A percentile compares a stretch with the other conserved stretches of the same genome.
phyloP scores from a whole-genome alignment of 2,888 invertebrate genomes.

The Bombylius major region DNA sequence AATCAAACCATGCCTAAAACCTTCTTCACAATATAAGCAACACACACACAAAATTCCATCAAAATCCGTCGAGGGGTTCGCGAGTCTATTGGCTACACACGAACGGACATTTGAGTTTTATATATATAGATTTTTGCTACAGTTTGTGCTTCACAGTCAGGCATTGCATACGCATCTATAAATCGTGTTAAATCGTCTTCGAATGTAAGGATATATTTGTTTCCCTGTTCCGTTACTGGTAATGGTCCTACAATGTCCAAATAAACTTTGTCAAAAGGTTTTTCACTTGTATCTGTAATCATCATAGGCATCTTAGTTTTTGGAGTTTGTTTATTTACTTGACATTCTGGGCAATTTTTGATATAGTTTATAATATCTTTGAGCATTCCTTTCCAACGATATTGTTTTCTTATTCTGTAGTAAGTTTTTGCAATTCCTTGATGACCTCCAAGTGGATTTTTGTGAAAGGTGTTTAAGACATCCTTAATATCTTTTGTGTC shows the following conservation, averaged over 20 bases:
- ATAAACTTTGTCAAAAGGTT: slow-evolving; percentile 5
- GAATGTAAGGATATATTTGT: not conserved
- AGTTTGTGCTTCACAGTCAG: not conserved
- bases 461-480: too few species aligned
- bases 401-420: too few species aligned
- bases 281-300: not conserved
- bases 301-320: not conserved
- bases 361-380: not conserved
- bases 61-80: too few species aligned
- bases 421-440: not conserved
- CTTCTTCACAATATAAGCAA: too few species aligned
- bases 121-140: not conserved
- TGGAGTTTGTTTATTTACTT: not conserved
- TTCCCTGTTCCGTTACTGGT: not conserved
- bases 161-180: not conserved
- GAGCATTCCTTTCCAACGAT: too few species aligned
- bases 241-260: slow-evolving; percentile 5
- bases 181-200: slow-evolving; percentile 2
- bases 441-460: not conserved
- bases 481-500: too few species aligned
- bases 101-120: too few species aligned
- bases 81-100: too few species aligned
- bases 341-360: not conserved
- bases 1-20: too few species aligned
- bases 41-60: too few species aligned